phyloP scores from a whole-genome alignment of 2,797 vertebrate species.

The Taeniopygia guttata region DNA sequence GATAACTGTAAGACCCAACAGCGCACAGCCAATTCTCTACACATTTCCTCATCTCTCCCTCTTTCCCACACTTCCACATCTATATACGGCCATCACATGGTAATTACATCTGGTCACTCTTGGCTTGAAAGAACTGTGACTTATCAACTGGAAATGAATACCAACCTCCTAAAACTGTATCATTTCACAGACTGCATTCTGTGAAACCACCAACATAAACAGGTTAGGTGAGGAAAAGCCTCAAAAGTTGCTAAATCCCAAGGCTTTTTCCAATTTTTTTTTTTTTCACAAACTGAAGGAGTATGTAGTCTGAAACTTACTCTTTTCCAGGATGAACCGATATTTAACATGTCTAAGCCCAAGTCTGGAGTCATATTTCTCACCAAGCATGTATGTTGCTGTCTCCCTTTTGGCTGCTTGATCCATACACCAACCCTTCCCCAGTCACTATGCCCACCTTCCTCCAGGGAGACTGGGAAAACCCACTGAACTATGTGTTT shows the following conservation, averaged over 20 bases:
- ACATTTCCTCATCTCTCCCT: not conserved
- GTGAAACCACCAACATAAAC: not conserved
- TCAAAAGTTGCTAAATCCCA: not conserved
- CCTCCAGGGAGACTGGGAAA: not conserved
- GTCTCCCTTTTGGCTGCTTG: not conserved
- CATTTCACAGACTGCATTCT: not conserved
- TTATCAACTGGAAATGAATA: not conserved
- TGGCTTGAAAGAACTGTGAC: not conserved
- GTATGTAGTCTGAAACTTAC: accelerated
- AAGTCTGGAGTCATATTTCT: not conserved
- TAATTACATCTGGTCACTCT: not conserved
- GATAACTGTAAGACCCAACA: not conserved
- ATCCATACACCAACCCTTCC: not conserved
- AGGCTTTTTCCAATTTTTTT: not conserved
- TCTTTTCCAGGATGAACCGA: not conserved
- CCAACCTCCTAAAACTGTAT: not conserved
- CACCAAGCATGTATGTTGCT: not conserved
- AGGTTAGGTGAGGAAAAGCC: not conserved
- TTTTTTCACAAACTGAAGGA: not conserved
- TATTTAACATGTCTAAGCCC: not conserved
- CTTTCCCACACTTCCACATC: not conserved
- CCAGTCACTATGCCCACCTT: not conserved
- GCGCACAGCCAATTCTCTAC: not conserved
- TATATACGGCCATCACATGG: not conserved
- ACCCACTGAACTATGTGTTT: not conserved